Evolutionary conservation across 2,888 invertebrate genomes (phyloP).

Genomic region (Xestia ashworthii): DNA sequence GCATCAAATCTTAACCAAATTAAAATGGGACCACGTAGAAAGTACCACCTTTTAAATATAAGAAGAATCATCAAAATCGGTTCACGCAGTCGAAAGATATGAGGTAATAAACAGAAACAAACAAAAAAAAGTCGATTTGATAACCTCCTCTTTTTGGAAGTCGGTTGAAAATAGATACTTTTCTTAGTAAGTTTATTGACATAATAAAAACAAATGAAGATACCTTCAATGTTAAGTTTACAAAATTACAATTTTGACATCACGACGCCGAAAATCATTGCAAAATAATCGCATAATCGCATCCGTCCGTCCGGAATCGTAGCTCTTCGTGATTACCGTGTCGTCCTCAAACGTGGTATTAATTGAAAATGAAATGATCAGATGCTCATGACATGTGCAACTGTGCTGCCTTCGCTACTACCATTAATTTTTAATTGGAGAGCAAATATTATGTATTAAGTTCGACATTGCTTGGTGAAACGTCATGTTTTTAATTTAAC

Average conservation of each 20-base stretch:
- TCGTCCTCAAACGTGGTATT: conserved; percentile 50
- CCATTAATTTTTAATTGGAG: conserved; percentile 57
- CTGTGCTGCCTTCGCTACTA: conserved; percentile 17
- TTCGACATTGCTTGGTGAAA: conserved; percentile 20
- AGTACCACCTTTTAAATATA: no score
- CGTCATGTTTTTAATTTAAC: background rate
- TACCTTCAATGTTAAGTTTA: background rate
- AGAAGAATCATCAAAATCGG: no score
- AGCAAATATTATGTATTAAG: conserved; percentile 24
- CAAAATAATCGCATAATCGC: conserved; percentile 22
- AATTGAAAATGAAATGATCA: conserved; percentile 65
- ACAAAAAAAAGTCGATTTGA: no score
- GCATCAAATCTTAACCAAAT: no score
- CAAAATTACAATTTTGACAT: background rate
- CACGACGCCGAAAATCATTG: conserved; percentile 9
- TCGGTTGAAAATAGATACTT: no score
- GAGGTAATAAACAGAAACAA: no score
- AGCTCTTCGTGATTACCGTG: conserved; percentile 26
- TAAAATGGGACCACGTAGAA: no score
- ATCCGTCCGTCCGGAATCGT: conserved; percentile 15
- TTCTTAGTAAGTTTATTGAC: no score
- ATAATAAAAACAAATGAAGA: background rate
- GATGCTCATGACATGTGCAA: conserved; percentile 48
- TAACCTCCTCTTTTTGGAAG: no score
- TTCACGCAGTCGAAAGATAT: no score